These are phyloP conservation scores for Arctopsyche grandis DNA, from an alignment of 1,140 invertebrate genomes.

Conservation along the genomic window DNA sequence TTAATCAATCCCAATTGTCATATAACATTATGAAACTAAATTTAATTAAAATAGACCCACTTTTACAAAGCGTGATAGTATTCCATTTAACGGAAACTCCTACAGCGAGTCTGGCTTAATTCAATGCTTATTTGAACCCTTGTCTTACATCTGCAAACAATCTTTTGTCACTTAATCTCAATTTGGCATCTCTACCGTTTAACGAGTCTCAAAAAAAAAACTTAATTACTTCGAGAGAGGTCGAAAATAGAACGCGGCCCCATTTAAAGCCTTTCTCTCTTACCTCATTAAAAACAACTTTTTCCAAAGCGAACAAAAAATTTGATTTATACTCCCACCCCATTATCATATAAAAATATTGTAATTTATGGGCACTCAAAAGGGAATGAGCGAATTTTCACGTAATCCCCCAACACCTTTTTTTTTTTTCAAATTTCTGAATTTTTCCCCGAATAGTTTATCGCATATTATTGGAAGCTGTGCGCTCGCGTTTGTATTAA, in stretches of 20 bases:
- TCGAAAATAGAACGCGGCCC: neutral
- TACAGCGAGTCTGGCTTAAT: neutral
- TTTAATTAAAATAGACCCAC: too few species aligned
- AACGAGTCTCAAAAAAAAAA: neutral
- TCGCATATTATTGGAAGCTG: too few species aligned
- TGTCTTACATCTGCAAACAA: neutral
- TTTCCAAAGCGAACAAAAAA: neutral
- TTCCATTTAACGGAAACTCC: too few species aligned
- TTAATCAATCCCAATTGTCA: too few species aligned
- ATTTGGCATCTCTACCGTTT: neutral
- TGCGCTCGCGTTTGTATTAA: neutral
- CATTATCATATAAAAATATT: conserved; percentile 23
- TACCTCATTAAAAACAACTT: conserved; percentile 19
- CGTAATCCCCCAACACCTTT: neutral
- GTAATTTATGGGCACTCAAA: conserved; percentile 4
- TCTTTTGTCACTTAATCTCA: neutral
- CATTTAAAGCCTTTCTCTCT: neutral
- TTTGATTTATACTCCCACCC: conserved; percentile 11
- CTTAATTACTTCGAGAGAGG: conserved; percentile 5
- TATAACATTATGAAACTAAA: too few species aligned
- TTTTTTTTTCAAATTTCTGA: too few species aligned
- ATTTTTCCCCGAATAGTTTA: too few species aligned
- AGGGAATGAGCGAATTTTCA: neutral
- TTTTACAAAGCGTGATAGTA: too few species aligned
- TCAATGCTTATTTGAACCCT: neutral